These are phyloP conservation scores for Procavia capensis DNA, from an alignment of 2,113 vertebrate genomes.

Conservation along the genomic window DNA sequence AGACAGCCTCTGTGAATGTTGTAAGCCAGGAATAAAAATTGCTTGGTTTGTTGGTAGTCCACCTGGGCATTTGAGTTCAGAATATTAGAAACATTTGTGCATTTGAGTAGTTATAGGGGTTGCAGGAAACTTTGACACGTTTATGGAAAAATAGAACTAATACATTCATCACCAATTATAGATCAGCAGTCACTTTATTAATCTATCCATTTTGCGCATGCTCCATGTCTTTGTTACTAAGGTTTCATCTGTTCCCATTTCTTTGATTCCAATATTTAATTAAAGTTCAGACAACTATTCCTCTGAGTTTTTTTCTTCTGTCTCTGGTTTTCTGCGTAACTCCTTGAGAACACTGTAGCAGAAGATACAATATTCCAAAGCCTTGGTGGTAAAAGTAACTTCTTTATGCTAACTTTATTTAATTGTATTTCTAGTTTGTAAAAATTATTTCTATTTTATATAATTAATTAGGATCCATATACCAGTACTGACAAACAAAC, in stretches of 20 bases:
- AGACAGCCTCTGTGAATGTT: background rate
- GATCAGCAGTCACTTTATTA: constrained; percentile 27
- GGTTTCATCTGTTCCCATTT: constrained; percentile 49
- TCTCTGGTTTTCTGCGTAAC: constrained; percentile 4
- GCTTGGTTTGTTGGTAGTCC: background rate
- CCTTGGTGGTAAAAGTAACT: background rate
- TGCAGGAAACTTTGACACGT: constrained; percentile 5
- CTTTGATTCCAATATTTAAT: constrained; percentile 67
- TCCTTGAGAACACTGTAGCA: background rate
- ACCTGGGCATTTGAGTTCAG: background rate
- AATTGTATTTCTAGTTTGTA: constrained; percentile 30
- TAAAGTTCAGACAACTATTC: constrained; percentile 71
- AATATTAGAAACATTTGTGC: background rate
- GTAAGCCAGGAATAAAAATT: background rate
- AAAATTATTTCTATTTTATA: background rate
- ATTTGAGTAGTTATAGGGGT: constrained; percentile 23
- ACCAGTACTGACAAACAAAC: background rate
- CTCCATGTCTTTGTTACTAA: constrained; percentile 38
- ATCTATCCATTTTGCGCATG: constrained; percentile 62
- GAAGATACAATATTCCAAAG: background rate
- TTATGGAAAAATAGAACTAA: constrained; percentile 22
- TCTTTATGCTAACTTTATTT: constrained; percentile 5
- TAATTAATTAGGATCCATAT: background rate
- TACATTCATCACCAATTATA: background rate
- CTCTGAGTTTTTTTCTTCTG: constrained; percentile 40